A percentile compares a stretch with the other conserved stretches of the same genome.
These are phyloP conservation scores for Diuraphis noxia DNA, from an alignment of 1,140 invertebrate species.

Conservation along the genomic window DNA sequence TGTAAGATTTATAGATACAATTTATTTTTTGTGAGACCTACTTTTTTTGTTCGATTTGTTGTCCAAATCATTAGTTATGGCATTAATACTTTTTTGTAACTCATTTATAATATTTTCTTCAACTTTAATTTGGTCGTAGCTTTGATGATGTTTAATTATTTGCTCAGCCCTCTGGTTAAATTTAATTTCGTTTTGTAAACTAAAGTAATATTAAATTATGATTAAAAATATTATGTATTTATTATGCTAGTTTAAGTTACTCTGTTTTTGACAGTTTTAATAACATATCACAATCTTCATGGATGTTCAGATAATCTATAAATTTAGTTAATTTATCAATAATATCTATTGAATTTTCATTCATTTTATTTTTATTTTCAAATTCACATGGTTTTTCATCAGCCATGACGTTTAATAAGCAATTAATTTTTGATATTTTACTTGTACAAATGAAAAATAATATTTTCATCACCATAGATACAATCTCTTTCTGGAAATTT, in stretches of 20 bases:
- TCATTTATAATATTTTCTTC: slow-evolving; percentile 2
- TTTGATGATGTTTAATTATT: slow-evolving; percentile 14
- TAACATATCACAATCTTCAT: background rate
- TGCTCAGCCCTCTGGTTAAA: background rate
- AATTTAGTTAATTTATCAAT: background rate
- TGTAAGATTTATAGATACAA: background rate
- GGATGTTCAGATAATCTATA: background rate
- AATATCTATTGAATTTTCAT: background rate
- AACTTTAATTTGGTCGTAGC: background rate
- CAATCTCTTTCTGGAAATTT: background rate
- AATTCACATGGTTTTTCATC: slow-evolving; percentile 43
- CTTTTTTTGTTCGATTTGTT: background rate
- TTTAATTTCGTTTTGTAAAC: slow-evolving; percentile 19
- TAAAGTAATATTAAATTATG: background rate
- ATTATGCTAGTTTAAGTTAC: background rate
- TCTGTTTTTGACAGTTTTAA: slow-evolving; percentile 22
- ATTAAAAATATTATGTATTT: background rate
- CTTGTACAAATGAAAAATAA: background rate
- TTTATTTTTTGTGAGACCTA: background rate
- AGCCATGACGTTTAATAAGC: slow-evolving; percentile 41
- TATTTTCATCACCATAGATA: slow-evolving; percentile 18
- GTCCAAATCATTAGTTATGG: background rate
- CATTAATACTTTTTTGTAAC: background rate
- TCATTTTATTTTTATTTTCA: slow-evolving; percentile 11
- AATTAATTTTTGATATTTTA: background rate